Evolutionary conservation across 2,797 vertebrate genomes (phyloP), one percentile per base, ranked within the genome.

Genomic region (Sebastes nivosus): DNA sequence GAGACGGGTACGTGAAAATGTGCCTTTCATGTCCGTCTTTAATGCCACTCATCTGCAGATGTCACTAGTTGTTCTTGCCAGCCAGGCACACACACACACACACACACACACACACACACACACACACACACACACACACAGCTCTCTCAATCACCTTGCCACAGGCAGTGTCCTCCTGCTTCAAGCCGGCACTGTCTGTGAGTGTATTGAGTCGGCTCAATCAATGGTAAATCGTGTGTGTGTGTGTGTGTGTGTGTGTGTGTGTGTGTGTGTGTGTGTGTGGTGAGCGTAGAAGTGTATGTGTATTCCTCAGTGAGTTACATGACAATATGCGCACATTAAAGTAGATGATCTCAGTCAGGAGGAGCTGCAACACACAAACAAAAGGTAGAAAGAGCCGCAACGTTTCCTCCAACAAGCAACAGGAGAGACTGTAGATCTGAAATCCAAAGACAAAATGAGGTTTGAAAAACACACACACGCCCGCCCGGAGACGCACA

Each of bases 1-100:
- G 22, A 76, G 69, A 50, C 67, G 66, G 58, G 34, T 73, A 64
- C 12, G 42, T 58, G 38, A 34, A 57, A 65, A 50, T 70, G 58
- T 64, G 63, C 12, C 38, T 89, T 86, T 87, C 64, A 82, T 90
- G 60, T 96, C 94, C 92, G 95, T 95, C 96, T 97, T 97, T 97
- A 96, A 96, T 97, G 94, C 95, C 95, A 94, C 95, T 91, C 95
- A 95, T 97, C 95, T 96, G 96, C 96, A 97, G 96, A 97, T 98
- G 96, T 97, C 96, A 97, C 96, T 94, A 96, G 96, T 96, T 97
- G 96, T 96, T 96, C 95, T 95, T 95, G 96, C 96, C 96, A 97
- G 94, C 95, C 50, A 80, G 67, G 14, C 77, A 27, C 83, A 38
- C 72, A 46, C 63, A 38, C 63, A 38, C 63, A 36, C 77, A 79